phyloP scores from a whole-genome alignment of 53 echinoderm and acorn worm species.

The Echinometra lucunter region DNA sequence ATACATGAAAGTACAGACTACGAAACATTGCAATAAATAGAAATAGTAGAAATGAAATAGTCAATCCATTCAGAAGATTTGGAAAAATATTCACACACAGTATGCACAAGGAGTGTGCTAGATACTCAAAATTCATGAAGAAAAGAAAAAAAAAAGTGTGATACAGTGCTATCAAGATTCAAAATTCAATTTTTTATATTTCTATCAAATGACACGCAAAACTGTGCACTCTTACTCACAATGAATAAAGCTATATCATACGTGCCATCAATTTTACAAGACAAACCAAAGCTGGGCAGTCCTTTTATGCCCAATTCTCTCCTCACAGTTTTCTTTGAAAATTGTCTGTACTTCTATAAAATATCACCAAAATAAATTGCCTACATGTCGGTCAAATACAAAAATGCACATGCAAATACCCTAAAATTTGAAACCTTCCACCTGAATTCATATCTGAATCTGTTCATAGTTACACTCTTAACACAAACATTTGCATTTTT shows the following conservation, averaged over 20 bases:
- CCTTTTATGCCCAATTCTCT: too few species aligned
- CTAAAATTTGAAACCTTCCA: not conserved
- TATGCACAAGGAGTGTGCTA: conserved; percentile 53
- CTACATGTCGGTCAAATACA: not conserved
- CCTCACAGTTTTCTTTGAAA: too few species aligned
- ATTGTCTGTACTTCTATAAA: too few species aligned
- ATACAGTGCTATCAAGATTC: not conserved
- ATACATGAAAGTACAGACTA: not conserved
- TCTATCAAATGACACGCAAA: not conserved
- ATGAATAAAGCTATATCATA: not conserved
- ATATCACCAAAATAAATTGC: not conserved
- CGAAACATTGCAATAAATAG: conserved; percentile 45
- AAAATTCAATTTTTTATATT: not conserved
- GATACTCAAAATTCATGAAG: conserved; percentile 33
- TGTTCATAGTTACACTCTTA: not conserved
- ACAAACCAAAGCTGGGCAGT: not conserved
- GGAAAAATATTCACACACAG: conserved; percentile 42
- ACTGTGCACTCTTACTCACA: not conserved
- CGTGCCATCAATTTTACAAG: not conserved
- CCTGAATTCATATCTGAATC: too few species aligned
- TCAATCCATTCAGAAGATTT: conserved; percentile 3
- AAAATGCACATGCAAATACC: not conserved
- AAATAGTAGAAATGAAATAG: conserved; percentile 29
- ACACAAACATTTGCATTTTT: not conserved
- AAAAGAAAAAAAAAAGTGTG: not conserved